These are phyloP conservation scores for Cyclina sinensis DNA, from an alignment of 1,140 invertebrate genomes.

Conservation along the genomic window DNA sequence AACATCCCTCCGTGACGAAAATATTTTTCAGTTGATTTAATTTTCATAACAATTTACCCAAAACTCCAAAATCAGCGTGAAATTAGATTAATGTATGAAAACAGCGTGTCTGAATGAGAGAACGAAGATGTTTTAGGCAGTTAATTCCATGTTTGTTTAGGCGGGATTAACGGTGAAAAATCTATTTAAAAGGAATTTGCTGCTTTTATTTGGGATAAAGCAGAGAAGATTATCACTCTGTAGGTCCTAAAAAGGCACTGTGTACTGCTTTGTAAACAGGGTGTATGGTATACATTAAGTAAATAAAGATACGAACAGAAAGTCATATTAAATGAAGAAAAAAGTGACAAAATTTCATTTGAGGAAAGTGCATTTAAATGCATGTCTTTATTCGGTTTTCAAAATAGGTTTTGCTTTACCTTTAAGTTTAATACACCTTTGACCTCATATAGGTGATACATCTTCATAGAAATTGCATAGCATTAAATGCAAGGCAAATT, in stretches of 20 bases:
- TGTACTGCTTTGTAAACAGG: background rate
- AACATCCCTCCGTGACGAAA: background rate
- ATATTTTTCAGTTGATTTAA: background rate
- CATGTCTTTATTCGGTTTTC: background rate
- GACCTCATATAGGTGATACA: no score
- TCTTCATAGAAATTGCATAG: no score
- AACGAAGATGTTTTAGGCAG: conserved; percentile 29
- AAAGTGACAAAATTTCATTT: background rate
- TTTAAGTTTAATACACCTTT: no score
- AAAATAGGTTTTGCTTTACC: background rate
- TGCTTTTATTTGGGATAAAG: conserved; percentile 5
- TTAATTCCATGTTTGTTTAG: conserved; percentile 41
- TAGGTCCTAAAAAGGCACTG: background rate
- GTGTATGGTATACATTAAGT: conserved; percentile 7
- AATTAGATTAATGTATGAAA: conserved; percentile 36
- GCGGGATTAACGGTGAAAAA: conserved; percentile 17
- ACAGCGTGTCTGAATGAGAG: background rate
- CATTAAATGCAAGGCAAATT: no score
- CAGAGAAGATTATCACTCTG: background rate
- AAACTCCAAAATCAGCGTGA: conserved; percentile 14
- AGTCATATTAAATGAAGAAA: background rate
- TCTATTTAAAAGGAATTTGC: background rate
- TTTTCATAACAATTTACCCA: conserved; percentile 34
- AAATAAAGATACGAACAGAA: background rate
- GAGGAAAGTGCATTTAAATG: background rate